These are phyloP conservation scores for Gymnodraco acuticeps DNA, from an alignment of 2,797 vertebrate genomes.

Conservation along the genomic window DNA sequence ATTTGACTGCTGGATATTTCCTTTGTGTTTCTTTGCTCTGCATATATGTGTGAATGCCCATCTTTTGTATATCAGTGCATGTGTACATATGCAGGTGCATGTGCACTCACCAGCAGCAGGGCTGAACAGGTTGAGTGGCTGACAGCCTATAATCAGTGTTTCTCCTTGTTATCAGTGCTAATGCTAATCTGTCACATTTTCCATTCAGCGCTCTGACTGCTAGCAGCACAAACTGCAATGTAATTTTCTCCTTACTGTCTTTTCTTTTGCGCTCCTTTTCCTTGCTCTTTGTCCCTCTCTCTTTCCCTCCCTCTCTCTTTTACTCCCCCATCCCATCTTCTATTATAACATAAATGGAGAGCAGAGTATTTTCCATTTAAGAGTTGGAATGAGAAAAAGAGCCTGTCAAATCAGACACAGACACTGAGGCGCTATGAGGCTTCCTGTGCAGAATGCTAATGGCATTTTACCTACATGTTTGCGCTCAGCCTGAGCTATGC, in stretches of 20 bases:
- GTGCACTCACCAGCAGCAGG: slow-evolving; percentile 30
- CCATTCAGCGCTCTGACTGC: slow-evolving; percentile 49
- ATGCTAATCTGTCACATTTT: slow-evolving; percentile 74
- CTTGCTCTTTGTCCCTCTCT: slow-evolving; percentile 38
- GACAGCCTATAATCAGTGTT: slow-evolving; percentile 71
- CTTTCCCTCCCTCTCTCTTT: slow-evolving; percentile 35
- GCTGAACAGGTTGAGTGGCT: slow-evolving; percentile 61
- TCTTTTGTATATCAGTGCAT: slow-evolving; percentile 9
- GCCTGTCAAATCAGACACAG: slow-evolving; percentile 81
- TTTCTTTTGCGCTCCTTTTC: slow-evolving; percentile 49
- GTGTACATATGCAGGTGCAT: slow-evolving; percentile 16
- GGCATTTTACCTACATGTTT: slow-evolving; percentile 75
- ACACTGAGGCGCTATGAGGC: slow-evolving; percentile 66
- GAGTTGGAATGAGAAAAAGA: slow-evolving; percentile 79
- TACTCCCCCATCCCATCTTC: slow-evolving; percentile 37
- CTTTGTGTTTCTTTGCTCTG: slow-evolving; percentile 18
- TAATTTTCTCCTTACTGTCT: slow-evolving; percentile 69
- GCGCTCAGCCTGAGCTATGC: slow-evolving; percentile 51
- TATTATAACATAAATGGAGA: slow-evolving; percentile 78
- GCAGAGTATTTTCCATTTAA: slow-evolving; percentile 81
- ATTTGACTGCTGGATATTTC: slow-evolving; percentile 22
- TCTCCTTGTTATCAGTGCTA: slow-evolving; percentile 71
- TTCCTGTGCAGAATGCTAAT: slow-evolving; percentile 79
- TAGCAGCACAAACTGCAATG: slow-evolving; percentile 68
- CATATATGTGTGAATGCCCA: slow-evolving; percentile 16